A percentile compares a stretch with the other conserved stretches of the same genome.
These are phyloP conservation scores for Axea sp. DNA, from an alignment of 2,888 invertebrate species.

Conservation along the genomic window DNA sequence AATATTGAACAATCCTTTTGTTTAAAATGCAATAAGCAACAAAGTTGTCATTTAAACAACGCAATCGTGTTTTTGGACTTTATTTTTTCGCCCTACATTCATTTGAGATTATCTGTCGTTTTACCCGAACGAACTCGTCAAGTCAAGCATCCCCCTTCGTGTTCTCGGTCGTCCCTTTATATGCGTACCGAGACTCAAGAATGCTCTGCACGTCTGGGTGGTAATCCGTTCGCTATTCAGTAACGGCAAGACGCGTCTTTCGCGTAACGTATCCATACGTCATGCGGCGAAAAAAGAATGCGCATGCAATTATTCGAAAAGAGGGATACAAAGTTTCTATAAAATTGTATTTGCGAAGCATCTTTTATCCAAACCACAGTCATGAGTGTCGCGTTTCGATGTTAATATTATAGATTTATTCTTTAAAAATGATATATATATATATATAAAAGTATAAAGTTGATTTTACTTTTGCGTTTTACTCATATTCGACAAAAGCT, in stretches of 20 bases:
- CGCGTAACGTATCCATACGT: constrained; percentile 41
- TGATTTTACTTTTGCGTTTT: no score
- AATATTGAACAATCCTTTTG: no score
- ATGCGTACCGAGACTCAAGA: constrained; percentile 36
- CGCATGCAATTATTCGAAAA: constrained; percentile 32
- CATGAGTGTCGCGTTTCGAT: constrained; percentile 17
- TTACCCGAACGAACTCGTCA: constrained; percentile 54
- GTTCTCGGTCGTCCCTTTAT: constrained; percentile 32
- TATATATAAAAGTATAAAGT: no score
- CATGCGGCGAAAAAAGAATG: constrained; percentile 47
- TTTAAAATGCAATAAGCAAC: no score
- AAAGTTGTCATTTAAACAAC: constrained; percentile 31
- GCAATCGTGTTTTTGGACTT: constrained; percentile 17
- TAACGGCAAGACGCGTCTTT: constrained; percentile 47
- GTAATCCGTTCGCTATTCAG: constrained; percentile 66
- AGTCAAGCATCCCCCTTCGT: constrained; percentile 54
- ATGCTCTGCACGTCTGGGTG: constrained; percentile 48
- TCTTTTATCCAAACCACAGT: constrained; percentile 5
- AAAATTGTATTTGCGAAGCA: constrained; percentile 17
- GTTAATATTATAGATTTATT: constrained; percentile 14
- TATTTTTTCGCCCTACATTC: constrained; percentile 46
- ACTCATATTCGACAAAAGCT: no score
- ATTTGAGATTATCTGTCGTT: constrained; percentile 57
- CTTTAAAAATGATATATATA: no score
- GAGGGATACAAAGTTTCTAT: constrained; percentile 42